These are phyloP conservation scores for Vireo altiloquus DNA, from an alignment of 2,113 vertebrate species.

Conservation along the genomic window DNA sequence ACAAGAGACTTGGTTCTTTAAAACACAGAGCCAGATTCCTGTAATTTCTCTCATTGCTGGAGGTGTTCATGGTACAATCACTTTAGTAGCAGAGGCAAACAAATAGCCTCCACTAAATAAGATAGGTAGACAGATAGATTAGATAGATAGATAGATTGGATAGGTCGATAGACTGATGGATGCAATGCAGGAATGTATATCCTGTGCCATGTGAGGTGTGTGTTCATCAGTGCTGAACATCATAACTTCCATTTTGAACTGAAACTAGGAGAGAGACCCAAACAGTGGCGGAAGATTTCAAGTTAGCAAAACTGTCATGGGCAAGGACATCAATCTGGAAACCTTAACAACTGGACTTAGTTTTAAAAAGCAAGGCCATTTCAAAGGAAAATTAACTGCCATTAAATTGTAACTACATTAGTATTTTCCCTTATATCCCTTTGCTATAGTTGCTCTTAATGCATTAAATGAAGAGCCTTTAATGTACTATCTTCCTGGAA, in stretches of 20 bases:
- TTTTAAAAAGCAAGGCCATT: not conserved
- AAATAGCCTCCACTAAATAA: not conserved
- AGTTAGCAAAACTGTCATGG: not conserved
- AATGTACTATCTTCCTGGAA: not conserved
- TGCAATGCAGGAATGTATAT: not conserved
- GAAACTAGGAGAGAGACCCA: not conserved
- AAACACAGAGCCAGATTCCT: not conserved
- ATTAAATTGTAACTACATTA: not conserved
- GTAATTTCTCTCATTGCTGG: not conserved
- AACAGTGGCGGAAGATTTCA: not conserved
- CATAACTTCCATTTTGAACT: not conserved
- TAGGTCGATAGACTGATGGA: not conserved
- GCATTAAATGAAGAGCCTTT: not conserved
- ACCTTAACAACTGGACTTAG: not conserved
- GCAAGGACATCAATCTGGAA: not conserved
- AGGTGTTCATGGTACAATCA: not conserved
- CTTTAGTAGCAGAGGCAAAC: not conserved
- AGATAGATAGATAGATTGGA: not conserved
- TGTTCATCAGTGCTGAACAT: not conserved
- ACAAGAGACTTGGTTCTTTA: not conserved
- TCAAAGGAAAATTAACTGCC: not conserved
- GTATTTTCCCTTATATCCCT: not conserved
- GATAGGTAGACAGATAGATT: not conserved
- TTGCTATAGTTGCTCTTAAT: not conserved
- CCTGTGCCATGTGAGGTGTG: accelerated